These are phyloP conservation scores for Octomys mimax DNA, from an alignment of 2,797 vertebrate genomes.

Conservation along the genomic window DNA sequence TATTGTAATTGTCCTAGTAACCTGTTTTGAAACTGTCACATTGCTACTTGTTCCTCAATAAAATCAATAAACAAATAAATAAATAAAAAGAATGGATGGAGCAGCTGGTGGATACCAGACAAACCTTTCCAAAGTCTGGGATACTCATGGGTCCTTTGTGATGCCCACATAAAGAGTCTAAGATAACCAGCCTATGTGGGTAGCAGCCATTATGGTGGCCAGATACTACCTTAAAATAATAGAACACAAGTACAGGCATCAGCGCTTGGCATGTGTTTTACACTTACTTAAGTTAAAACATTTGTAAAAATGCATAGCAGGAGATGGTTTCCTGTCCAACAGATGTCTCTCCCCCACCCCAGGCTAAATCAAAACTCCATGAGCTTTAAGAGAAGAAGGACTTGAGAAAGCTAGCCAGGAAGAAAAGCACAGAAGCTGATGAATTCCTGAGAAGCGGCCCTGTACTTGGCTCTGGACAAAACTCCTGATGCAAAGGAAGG, in stretches of 20 bases:
- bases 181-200: not conserved
- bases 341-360: not conserved
- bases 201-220: not conserved
- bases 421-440: not conserved
- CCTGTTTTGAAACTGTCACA: too few species aligned
- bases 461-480: not conserved
- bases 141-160: not conserved
- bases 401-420: not conserved
- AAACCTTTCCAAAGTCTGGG: not conserved
- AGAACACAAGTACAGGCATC: not conserved
- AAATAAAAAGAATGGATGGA: not conserved
- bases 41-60: too few species aligned
- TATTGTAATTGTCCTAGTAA: too few species aligned
- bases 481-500: not conserved
- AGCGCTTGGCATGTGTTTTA: slow-evolving; percentile 23
- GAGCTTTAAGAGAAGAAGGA: not conserved
- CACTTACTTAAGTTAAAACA: not conserved
- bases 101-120: not conserved
- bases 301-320: not conserved
- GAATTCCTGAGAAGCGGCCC: not conserved
- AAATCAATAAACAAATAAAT: too few species aligned
- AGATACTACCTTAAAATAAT: not conserved
- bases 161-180: not conserved
- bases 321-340: not conserved
- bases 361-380: not conserved